phyloP scores from a whole-genome alignment of 2,797 vertebrate species.

The Squalus acanthias region DNA sequence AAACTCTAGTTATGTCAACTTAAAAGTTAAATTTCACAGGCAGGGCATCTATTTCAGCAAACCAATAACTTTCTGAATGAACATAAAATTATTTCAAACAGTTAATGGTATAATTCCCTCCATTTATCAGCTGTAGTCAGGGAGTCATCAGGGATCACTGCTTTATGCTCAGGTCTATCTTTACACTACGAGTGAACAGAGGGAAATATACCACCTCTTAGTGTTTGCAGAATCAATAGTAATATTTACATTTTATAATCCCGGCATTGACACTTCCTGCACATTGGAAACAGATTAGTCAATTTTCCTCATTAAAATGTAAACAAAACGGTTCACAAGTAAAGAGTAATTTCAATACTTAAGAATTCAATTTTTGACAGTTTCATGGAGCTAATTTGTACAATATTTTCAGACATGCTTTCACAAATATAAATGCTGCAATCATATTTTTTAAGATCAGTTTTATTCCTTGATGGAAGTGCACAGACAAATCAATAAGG shows the following conservation, averaged over 20 bases:
- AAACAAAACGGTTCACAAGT: neutral
- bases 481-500: neutral
- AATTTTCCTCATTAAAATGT: neutral
- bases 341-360: neutral
- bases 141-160: neutral
- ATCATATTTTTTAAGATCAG: constrained; percentile 1
- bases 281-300: neutral
- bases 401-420: neutral
- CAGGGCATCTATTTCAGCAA: neutral
- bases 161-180: neutral
- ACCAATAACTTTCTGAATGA: neutral
- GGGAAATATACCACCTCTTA: neutral
- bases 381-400: neutral
- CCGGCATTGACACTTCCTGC: neutral
- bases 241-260: neutral
- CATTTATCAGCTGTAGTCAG: neutral
- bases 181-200: neutral
- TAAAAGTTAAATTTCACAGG: neutral
- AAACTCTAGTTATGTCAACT: neutral
- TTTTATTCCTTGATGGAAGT: neutral
- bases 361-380: neutral
- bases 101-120: neutral
- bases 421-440: neutral
- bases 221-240: neutral
- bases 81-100: neutral